Evolutionary conservation across 1,140 invertebrate genomes (phyloP).

Genomic region (Sogatella furcifera): DNA sequence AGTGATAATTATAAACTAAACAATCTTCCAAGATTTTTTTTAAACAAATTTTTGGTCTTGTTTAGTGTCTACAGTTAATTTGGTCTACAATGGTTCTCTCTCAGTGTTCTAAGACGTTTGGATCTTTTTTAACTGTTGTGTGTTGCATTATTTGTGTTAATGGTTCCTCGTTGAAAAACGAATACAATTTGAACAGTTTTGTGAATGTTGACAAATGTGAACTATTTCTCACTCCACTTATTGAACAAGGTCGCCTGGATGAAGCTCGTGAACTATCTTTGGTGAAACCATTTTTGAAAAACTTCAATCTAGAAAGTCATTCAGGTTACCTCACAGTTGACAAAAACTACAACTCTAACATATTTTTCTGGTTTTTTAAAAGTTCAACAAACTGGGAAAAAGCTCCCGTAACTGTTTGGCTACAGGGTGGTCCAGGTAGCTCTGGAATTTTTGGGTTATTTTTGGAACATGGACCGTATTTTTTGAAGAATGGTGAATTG

Average conservation of each 20-base stretch:
- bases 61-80: no score
- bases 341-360: slow-evolving; percentile 42
- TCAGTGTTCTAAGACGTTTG: no score
- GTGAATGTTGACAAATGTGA: no score
- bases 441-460: slow-evolving; percentile 60
- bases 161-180: no score
- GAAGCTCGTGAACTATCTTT: slow-evolving; percentile 9
- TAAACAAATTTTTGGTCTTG: no score
- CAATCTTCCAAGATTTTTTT: no score
- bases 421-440: slow-evolving; percentile 63
- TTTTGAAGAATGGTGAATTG: slow-evolving; percentile 1
- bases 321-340: slow-evolving; percentile 63
- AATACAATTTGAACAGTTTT: no score
- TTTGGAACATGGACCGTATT: slow-evolving; percentile 40
- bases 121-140: no score
- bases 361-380: slow-evolving; percentile 73
- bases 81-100: no score
- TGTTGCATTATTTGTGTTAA: no score
- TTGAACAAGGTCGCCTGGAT: slow-evolving; percentile 11
- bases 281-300: slow-evolving; percentile 10
- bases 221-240: slow-evolving; percentile 16
- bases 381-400: slow-evolving; percentile 32
- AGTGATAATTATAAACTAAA: no score
- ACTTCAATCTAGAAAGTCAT: slow-evolving; percentile 29
- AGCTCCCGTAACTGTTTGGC: slow-evolving; percentile 58